Conservation (phyloP, 1,140 invertebrate species). For the Chrysomallon squamiferum region DNA sequence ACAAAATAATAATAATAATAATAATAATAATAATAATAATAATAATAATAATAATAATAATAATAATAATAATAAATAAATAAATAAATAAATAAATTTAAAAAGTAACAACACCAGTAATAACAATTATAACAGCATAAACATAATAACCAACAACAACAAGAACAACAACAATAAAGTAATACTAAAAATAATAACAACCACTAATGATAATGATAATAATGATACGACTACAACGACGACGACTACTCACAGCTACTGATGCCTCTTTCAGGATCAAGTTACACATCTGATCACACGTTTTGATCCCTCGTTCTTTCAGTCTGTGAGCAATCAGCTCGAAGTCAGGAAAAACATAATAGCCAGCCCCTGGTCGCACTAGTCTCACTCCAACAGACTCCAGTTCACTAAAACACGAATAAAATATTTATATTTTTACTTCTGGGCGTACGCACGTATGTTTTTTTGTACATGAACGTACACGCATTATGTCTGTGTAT, state of each 20-base stretch:
- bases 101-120: too few species aligned
- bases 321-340: slow-evolving; percentile 40
- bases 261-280: slow-evolving; percentile 42
- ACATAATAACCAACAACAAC: too few species aligned
- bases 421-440: not conserved
- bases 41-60: too few species aligned
- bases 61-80: too few species aligned
- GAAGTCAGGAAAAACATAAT: slow-evolving; percentile 59
- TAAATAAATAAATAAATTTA: too few species aligned
- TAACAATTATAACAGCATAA: too few species aligned
- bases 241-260: slow-evolving; percentile 53
- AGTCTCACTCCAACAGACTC: slow-evolving; percentile 48
- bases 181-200: too few species aligned
- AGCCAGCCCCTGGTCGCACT: slow-evolving; percentile 42
- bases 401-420: slow-evolving; percentile 39
- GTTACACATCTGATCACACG: slow-evolving; percentile 51
- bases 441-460: not conserved
- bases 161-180: too few species aligned
- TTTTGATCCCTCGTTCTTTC: slow-evolving; percentile 34
- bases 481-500: not conserved
- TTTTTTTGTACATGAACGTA: not conserved
- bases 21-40: too few species aligned
- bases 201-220: too few species aligned
- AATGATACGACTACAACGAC: too few species aligned
- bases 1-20: too few species aligned